Evolutionary conservation across 2,797 vertebrate species (phyloP).

Genomic region (Pseudochirops corinnae): DNA sequence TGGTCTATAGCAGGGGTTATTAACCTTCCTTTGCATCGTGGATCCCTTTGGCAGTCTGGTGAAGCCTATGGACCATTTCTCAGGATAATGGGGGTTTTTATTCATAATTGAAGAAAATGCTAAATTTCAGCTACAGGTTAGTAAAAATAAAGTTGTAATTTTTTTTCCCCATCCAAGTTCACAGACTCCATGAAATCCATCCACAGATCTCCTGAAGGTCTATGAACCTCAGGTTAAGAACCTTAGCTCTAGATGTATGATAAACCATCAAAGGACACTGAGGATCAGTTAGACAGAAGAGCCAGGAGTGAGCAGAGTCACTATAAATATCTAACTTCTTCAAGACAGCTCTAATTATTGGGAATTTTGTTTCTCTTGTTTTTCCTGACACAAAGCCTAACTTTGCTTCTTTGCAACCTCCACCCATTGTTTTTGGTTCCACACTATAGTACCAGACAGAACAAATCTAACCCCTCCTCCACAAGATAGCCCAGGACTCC

Average conservation of each 20-base stretch:
- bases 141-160: not conserved
- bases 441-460: too few species aligned
- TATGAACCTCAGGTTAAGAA: not conserved
- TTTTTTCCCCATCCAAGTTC: not conserved
- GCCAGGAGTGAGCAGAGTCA: not conserved
- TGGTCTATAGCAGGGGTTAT: not conserved
- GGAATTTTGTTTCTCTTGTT: not conserved
- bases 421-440: too few species aligned
- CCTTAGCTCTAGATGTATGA: not conserved
- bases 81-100: not conserved
- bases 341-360: not conserved
- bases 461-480: not conserved
- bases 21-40: not conserved
- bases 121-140: not conserved
- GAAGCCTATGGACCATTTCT: not conserved
- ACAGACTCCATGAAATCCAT: not conserved
- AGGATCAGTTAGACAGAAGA: not conserved
- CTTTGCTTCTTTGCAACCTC: too few species aligned
- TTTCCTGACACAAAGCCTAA: not conserved
- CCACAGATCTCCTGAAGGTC: not conserved
- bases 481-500: not conserved
- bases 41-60: not conserved
- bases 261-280: not conserved
- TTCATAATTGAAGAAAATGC: not conserved
- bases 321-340: not conserved